These are phyloP conservation scores for Pachyuromys duprasi DNA, from an alignment of 2,797 vertebrate species.

Conservation along the genomic window DNA sequence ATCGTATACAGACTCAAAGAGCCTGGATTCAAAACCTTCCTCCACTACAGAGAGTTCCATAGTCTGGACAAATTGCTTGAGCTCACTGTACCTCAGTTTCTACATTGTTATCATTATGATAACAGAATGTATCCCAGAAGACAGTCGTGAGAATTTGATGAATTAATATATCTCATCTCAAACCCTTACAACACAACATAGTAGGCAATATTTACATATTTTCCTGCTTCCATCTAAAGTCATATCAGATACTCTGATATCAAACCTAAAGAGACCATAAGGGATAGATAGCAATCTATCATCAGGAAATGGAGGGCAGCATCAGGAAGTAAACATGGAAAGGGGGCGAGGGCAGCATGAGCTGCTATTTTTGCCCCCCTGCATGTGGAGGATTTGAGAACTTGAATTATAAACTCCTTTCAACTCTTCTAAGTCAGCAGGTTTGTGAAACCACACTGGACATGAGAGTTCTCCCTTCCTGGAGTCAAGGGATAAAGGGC, in stretches of 20 bases:
- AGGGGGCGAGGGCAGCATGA: fast-evolving
- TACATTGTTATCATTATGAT: not conserved
- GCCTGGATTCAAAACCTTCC: not conserved
- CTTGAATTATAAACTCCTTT: not conserved
- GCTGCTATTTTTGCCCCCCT: not conserved
- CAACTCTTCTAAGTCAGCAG: not conserved
- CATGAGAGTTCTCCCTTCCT: not conserved
- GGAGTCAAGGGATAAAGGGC: not conserved
- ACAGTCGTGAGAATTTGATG: not conserved
- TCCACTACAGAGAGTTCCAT: not conserved
- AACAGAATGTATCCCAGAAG: not conserved
- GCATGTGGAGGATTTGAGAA: not conserved
- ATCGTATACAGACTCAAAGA: not conserved
- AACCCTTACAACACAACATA: not conserved
- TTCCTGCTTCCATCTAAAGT: not conserved
- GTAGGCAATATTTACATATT: not conserved
- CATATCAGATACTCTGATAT: not conserved
- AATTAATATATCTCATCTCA: not conserved
- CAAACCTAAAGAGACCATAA: not conserved
- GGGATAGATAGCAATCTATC: not conserved
- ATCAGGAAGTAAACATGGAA: not conserved
- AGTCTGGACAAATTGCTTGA: not conserved
- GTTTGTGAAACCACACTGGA: not conserved
- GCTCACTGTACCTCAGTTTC: not conserved
- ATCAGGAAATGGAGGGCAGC: not conserved